phyloP scores from a whole-genome alignment of 1,140 invertebrate species.

The Melitaea cinxia region DNA sequence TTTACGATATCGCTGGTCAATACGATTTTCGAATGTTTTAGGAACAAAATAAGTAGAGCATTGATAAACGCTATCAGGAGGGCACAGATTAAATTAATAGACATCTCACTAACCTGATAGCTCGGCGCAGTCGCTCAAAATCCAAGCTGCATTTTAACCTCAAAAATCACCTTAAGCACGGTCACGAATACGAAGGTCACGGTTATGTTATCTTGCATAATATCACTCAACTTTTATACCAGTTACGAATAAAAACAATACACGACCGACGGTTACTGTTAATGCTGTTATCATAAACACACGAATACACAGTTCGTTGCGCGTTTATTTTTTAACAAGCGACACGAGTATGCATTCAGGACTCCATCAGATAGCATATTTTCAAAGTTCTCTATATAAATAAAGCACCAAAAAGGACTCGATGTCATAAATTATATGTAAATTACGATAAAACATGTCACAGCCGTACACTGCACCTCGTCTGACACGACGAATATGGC shows the following conservation, averaged over 20 bases:
- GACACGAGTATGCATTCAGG: conserved; percentile 63
- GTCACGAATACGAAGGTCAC: conserved; percentile 75
- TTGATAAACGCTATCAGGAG: conserved; percentile 30
- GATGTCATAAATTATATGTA: conserved; percentile 69
- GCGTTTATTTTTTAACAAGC: conserved; percentile 74
- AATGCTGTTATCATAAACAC: conserved; percentile 80
- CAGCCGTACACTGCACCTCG: conserved; percentile 76
- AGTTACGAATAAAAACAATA: conserved; percentile 71
- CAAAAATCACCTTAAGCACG: conserved; percentile 74
- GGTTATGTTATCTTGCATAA: conserved; percentile 78
- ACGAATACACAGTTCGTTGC: conserved; percentile 78
- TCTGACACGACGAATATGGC: conserved; percentile 80
- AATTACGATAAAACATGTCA: conserved; percentile 79
- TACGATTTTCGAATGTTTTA: not conserved
- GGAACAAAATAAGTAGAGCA: conserved; percentile 23
- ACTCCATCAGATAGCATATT: conserved; percentile 70
- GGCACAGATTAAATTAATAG: conserved; percentile 59
- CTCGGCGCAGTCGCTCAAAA: conserved; percentile 76
- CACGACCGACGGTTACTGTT: conserved; percentile 74
- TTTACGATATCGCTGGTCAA: conserved; percentile 5
- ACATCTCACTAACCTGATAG: conserved; percentile 73
- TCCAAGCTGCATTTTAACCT: conserved; percentile 81
- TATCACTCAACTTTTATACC: conserved; percentile 65
- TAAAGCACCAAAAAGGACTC: conserved; percentile 64
- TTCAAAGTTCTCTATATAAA: conserved; percentile 55